Evolutionary conservation across 2,113 vertebrate genomes (phyloP), one percentile per base, ranked within the genome.

Genomic region (Danio rerio): DNA sequence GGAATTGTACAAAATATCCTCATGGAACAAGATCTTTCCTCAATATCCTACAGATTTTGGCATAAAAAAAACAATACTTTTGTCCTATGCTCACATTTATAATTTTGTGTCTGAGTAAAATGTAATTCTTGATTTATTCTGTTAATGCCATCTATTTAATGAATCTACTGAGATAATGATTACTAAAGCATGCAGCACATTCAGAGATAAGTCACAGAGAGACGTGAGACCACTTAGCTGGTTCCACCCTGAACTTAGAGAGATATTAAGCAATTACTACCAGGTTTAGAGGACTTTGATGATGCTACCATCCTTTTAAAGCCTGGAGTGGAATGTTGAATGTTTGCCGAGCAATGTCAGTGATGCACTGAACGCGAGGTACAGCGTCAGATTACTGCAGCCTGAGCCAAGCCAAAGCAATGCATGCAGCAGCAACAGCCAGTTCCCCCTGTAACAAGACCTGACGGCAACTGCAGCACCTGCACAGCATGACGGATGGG

Each of bases 401-500:
- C 18, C 6, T 4, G 9, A 52, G 70, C 55, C 69, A 87, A 79
- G 16, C 70, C 74, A 59, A 56, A 82, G 59, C 56, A 65, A 47
- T 63, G 13, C 18, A 15, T 66, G 42, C 11, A 55, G 13, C 47
- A 52, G 31, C 42, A 59, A 47, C 74, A 75, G 12, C 18, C 49
- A 62, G 74, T 45, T 61, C 63, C 43, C 71, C 15, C 83, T 71
- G 86, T 82, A 84, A 87, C 7, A 12, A 61, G 80, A 87, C 47
- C 66, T 6, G 16, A 71, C 63, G 83, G 55, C 59, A 40, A 56
- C 72, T 62, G 50, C 45, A 66, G 56, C 52, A 56, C 55, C 8
- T 56, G 45, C 61, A 63, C 63, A n/a, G 3, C 42, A 70, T 72
- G 73, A 85, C 50, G 66, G 79, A 81, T 65, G 61, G 47, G 53